Evolutionary conservation across 2,888 invertebrate genomes (phyloP), one percentile per base, ranked within the genome.

Genomic region (Emmelina monodactyla): DNA sequence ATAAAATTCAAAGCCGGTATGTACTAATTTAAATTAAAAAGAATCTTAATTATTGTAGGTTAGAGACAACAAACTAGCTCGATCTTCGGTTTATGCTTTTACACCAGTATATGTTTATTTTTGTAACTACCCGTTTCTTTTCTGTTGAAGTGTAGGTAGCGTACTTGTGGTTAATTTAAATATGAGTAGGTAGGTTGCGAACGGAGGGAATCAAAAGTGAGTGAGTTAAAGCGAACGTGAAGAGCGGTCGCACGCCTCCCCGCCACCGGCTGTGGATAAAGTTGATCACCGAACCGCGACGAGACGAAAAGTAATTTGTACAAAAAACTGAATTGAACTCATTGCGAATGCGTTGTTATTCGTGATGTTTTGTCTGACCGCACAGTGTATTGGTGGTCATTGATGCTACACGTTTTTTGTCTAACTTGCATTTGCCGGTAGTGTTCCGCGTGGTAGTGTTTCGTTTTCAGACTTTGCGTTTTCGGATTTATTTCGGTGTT

Each of bases 251-350:
- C n/a, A n/a, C n/a, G n/a, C n/a, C n/a, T n/a, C n/a, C n/a, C n/a
- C n/a, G n/a, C n/a, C n/a, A n/a, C n/a, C 25, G 19, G 9, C 49
- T 58, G 59, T 61, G 62, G 62, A 61, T 65, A 69, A 65, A 70
- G 73, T 72, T 61, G 68, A 61, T 65, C 72, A 73, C 55, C 75
- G 70, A 66, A 78, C 70, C 78, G 78, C 66, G 64, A 78, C 79
- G 71, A 75, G 63, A 76, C 79, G 71, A 75, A 73, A 76, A 72
- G 70, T 73, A 76, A 79, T 76, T 76, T 78, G 71, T 65, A 72
- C 66, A 76, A 78, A 78, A 78, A 78, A 75, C 69, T 51, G 64
- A 78, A 76, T 76, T 71, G 72, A 76, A 57, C 73, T 73, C 67
- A 73, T 76, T 73, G 75, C 75, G 68, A 76, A 66, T 64, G 64